Evolutionary conservation across 2,113 vertebrate genomes (phyloP), one percentile per base, ranked within the genome.

Genomic region (Labeo catla): DNA sequence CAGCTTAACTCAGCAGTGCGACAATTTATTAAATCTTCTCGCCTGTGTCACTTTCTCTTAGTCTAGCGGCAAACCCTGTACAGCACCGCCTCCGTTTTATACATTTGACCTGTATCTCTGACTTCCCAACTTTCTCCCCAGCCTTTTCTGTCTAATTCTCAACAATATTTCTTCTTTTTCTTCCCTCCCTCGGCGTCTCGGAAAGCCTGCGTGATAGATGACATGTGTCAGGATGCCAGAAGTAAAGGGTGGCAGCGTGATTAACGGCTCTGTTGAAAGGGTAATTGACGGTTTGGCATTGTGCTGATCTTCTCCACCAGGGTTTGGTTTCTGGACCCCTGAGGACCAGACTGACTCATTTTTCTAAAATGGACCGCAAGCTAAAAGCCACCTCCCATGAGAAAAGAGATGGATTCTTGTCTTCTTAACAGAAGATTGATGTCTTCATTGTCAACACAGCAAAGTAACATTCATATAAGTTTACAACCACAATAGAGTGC

Each of bases 231-330:
- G 96, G 93, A 95, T 97, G 97, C 98, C 97, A 96, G 95, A 95
- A 98, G 97, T 95, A 95, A 97, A 97, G 97, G 97, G 97, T 96
- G 92, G 97, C 97, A 97, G 97, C 95, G 95, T 99, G 98, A 99
- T 99, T 95, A 96, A 99, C 97, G 95, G 95, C 96, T 96, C 95
- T 93, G 96, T 96, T 96, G 97, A 98, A 97, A 97, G 97, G 97
- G 98, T 99, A 99, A 99, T 98, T 96, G 96, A 97, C 97, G 98
- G 96, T 98, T 97, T 98, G 97, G 97, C 97, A 95, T 94, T 94
- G 95, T 91, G 91, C 87, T 86, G 95, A 96, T 96, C 94, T 94
- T 95, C 94, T 94, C 93, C 93, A 93, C 89, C 87, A 86, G 93
- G 93, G 93, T 94, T 94, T 92, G 92, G 93, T 95, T 95, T 95